Evolutionary conservation across 1,140 invertebrate genomes (phyloP), one percentile per base, ranked within the genome.

Genomic region (Sarcophaga bullata): DNA sequence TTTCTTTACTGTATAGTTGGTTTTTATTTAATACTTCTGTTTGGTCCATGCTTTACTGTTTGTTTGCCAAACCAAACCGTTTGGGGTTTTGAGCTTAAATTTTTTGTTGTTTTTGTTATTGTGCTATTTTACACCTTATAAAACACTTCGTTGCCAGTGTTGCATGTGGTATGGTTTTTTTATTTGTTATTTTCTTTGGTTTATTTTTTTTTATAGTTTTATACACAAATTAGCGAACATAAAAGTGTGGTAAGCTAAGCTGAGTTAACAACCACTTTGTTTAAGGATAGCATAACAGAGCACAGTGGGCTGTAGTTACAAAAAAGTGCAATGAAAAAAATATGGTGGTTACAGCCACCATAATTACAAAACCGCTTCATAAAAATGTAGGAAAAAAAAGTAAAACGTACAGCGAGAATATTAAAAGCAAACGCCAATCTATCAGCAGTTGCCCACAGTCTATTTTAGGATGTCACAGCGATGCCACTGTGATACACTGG

Each of bases 141-240:
- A 68, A 68, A 68, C 62, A 68, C 62, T 68, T 68, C 62, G 17
- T n/a, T 68, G 62, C 4, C 19, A 17, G 19, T 19, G 17, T 68
- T 68, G 62, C 17, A 19, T 4, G 54, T 62, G 25, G 25, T 37
- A 37, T 37, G 25, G 25, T 37, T 37, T 37, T 37, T 37, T 37
- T 2, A 2, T 37, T 37, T 37, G 83, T 83, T 80, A 6, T 80
- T 46, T 15, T 81, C n/a, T 76, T 78, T 58, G 17, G 13, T 17
- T 58, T 25, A 13, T 68, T 80, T 62, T 58, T 17, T 47, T 58
- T n/a, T 80, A 37, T 80, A 46, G 52, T 80, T 80, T 80, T 80
- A 80, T 62, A 78, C 75, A 78, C 75, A 78, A 78, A 78, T 78
- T 78, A 78, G 75, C 75, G 75, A 19, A 78, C 75, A 78, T 78